A percentile compares a stretch with the other conserved stretches of the same genome.
These are phyloP conservation scores for Antheraea yamamai DNA, from an alignment of 2,888 invertebrate genomes.

Conservation along the genomic window DNA sequence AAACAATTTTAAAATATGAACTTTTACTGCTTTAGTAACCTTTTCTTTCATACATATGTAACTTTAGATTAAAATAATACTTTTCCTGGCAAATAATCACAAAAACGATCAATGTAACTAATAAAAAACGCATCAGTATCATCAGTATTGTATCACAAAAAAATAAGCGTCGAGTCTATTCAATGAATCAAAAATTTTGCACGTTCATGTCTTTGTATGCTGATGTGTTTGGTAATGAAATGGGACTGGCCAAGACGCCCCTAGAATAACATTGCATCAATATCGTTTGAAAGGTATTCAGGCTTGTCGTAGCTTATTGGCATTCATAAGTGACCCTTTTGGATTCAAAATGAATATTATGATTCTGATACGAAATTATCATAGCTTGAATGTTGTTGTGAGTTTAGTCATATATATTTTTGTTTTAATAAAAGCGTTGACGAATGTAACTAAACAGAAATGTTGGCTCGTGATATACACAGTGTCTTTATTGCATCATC, in stretches of 20 bases:
- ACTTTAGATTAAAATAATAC: neutral
- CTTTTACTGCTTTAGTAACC: neutral
- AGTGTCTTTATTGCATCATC: no score
- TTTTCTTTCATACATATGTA: neutral
- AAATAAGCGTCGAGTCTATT: constrained; percentile 5
- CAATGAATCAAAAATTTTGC: constrained; percentile 34
- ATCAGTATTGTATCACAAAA: neutral
- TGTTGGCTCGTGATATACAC: neutral
- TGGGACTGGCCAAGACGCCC: constrained; percentile 18
- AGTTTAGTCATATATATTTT: neutral
- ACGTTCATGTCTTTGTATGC: constrained; percentile 40
- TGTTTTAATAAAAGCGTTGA: neutral
- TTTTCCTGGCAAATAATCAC: neutral
- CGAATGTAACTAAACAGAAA: neutral
- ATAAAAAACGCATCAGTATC: neutral
- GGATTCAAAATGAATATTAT: constrained; percentile 2
- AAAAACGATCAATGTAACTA: neutral
- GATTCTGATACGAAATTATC: neutral
- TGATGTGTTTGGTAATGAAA: constrained; percentile 29
- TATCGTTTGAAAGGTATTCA: constrained; percentile 18
- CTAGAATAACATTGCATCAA: constrained; percentile 21
- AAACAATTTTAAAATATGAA: neutral
- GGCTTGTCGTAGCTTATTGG: constrained; percentile 19
- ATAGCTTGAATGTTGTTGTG: neutral
- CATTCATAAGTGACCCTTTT: constrained; percentile 14